phyloP scores from a whole-genome alignment of 2,888 invertebrate genomes.

The Drosophila yooni region DNA sequence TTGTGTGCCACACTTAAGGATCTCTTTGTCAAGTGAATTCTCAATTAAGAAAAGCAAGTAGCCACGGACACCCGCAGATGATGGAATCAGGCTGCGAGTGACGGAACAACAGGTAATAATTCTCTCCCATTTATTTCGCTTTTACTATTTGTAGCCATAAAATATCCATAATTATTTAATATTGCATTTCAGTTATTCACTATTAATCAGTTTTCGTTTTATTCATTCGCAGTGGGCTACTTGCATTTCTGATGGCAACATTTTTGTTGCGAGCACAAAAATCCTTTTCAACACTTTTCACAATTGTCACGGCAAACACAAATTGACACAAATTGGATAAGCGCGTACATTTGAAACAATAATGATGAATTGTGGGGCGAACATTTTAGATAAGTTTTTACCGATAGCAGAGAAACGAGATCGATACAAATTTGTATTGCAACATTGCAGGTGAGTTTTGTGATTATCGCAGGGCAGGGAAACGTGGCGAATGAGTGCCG shows the following conservation, averaged over 20 bases:
- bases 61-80: not conserved
- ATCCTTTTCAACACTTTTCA: conserved; percentile 4
- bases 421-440: conserved; percentile 25
- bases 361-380: conserved; percentile 7
- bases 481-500: conserved; percentile 29
- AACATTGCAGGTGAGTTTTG: conserved; percentile 58
- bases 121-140: not conserved
- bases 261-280: not conserved
- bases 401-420: conserved; percentile 25
- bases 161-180: not conserved
- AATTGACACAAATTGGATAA: not conserved
- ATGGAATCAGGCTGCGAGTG: not conserved
- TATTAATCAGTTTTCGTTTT: not conserved
- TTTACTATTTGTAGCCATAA: not conserved
- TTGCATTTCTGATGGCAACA: conserved; percentile 49
- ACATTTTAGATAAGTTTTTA: conserved; percentile 3
- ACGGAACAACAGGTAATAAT: not conserved
- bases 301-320: conserved; percentile 5
- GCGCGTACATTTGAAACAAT: conserved; percentile 18
- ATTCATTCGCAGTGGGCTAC: conserved; percentile 45
- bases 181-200: not conserved
- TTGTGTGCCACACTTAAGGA: conserved; percentile 94
- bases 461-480: conserved; percentile 47
- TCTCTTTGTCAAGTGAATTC: conserved; percentile 91
- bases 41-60: conserved; percentile 62